Evolutionary conservation across 2,888 invertebrate species (phyloP).

Genomic region (Leucania comma): DNA sequence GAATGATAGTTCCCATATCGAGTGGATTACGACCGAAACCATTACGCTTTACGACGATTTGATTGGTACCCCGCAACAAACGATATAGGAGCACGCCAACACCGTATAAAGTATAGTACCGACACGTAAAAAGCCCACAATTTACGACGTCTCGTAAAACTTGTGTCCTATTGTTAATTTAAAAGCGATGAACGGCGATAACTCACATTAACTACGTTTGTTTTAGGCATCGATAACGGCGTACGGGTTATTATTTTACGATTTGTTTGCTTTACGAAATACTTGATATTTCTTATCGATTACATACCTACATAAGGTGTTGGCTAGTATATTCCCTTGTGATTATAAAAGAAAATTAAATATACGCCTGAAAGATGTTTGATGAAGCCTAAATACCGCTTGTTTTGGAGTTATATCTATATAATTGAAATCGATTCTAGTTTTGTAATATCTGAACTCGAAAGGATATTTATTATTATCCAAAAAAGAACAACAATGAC

Average conservation of each 20-base stretch:
- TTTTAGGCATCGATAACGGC: slow-evolving; percentile 68
- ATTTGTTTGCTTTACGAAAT: slow-evolving; percentile 60
- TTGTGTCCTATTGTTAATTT: slow-evolving; percentile 82
- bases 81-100: slow-evolving; percentile 84
- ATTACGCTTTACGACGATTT: slow-evolving; percentile 87
- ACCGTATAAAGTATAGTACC: slow-evolving; percentile 65
- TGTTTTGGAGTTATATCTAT: neutral
- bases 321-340: slow-evolving; percentile 31
- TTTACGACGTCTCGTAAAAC: slow-evolving; percentile 85
- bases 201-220: slow-evolving; percentile 76
- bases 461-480: slow-evolving; percentile 20
- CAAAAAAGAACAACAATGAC: slow-evolving; percentile 13
- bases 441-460: slow-evolving; percentile 6
- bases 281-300: slow-evolving; percentile 60
- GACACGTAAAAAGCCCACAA: slow-evolving; percentile 80
- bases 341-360: slow-evolving; percentile 40
- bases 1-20: slow-evolving; percentile 87
- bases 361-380: slow-evolving; percentile 19
- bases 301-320: slow-evolving; percentile 44
- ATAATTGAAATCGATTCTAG: neutral
- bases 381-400: neutral
- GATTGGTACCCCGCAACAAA: slow-evolving; percentile 86
- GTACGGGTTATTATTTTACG: slow-evolving; percentile 65
- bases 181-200: slow-evolving; percentile 80
- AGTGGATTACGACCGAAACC: slow-evolving; percentile 83